Evolutionary conservation across 2,888 invertebrate species (phyloP), one percentile per base, ranked within the genome.

Genomic region (Gortyna flavago): DNA sequence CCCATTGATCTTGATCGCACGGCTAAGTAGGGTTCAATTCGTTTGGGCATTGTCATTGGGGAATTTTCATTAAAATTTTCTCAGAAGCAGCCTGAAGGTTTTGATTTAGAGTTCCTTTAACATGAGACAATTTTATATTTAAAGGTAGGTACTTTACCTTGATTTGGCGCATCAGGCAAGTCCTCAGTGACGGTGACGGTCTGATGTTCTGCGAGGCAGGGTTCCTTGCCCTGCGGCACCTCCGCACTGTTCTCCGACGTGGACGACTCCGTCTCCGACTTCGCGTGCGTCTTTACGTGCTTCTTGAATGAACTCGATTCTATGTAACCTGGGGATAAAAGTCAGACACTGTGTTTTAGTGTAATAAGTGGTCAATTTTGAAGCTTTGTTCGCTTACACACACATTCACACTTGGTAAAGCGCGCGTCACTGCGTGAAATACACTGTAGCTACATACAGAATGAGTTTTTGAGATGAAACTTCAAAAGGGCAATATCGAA

Each of bases 221-320:
- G 38, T 6, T 18, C 44, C 77, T 65, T 85, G 68, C n/a, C 68
- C 8, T 11, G 59, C 44, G 79, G 79, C 6, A 80, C 82, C 64
- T 91, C 92, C 0, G 84, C 76, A 48, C 88, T 86, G 77, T 84
- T 89, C 44, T 94, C 93, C 0, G 92, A 89, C 71, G 82, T 84
- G 0, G 90, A 86, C 0, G 90, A 84, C 29, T 93, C 93, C 2
- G 88, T 81, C 13, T 93, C 93, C 0, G 89, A 59, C 85, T 96
- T 81, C 13, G 80, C 79, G 91, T 97, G 97, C 0, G 94, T 94
- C 87, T 95, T 96, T 83, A 96, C 77, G 83, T 97, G 97, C 62
- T 95, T 96, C 87, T 96, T 97, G 89, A 92, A 96, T 0, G 96
- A 93, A 66, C 91, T 94, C 0, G 95, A 92, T 79, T 97, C 97